Evolutionary conservation across 2,113 vertebrate genomes (phyloP), one percentile per base, ranked within the genome.

Genomic region (Misgurnus anguillicaudatus): DNA sequence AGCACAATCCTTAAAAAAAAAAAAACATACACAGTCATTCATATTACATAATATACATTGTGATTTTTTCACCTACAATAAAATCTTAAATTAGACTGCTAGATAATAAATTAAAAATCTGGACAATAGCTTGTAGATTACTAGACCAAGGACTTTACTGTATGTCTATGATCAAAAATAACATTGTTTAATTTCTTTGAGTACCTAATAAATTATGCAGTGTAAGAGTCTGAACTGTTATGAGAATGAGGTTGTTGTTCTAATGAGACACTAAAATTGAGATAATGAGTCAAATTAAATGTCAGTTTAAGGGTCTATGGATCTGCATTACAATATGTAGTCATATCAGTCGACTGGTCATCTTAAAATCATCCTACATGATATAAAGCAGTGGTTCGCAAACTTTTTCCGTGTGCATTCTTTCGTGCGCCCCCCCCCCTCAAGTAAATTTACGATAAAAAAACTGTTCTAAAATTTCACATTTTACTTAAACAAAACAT

Each of bases 171-270:
- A 21, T 61, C 65, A 71, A 60, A 70, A 76, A 72, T 65, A 83
- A 68, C 72, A 71, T 80, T 51, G 39, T 64, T 83, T 64, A 21
- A 80, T 65, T 76, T 79, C 67, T 74, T 76, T 66, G 67, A 77
- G 78, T 74, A 80, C 73, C 78, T 80, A 77, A 77, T 72, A 80
- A 83, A 80, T 65, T n/a, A 60, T 55, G 63, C 68, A 71, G 47
- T 57, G 70, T 19, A 24, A 16, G 38, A 31, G 58, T n/a, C 57
- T 21, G 60, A 64, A 68, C 65, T 48, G 31, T 16, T 24, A 24
- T 24, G 24, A 24, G 24, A 24, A 4, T 68, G 24, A n/a, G 41
- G 36, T 21, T 39, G n/a, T 39, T 1, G 4, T 73, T 19, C 36
- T 24, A 11, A 4, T 41, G 47, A 80, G 9, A 21, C n/a, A 4